Conservation (phyloP, 30 jellyfish, hydroid and myxozoan species). For the Aurelia coerulea region DNA sequence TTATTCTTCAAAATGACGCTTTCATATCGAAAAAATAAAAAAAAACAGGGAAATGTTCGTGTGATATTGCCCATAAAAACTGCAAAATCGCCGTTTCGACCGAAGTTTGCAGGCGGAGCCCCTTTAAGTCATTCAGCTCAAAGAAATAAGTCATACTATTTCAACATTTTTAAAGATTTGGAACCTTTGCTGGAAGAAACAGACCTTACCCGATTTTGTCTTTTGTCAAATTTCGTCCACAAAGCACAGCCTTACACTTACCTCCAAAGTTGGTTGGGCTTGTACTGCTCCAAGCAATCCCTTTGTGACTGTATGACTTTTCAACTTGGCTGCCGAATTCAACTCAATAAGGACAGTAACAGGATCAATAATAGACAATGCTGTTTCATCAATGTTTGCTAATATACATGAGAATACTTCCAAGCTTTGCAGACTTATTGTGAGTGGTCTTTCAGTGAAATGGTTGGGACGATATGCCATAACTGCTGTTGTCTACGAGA, state of each 20-base stretch:
- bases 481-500: conserved; percentile 93
- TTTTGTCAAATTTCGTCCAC: too few species aligned
- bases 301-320: conserved; percentile 46
- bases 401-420: conserved; percentile 93
- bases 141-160: too few species aligned
- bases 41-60: too few species aligned
- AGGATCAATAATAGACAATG: conserved; percentile 98
- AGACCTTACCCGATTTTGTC: too few species aligned
- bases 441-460: conserved; percentile 85
- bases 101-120: too few species aligned
- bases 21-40: too few species aligned
- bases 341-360: conserved; percentile 91
- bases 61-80: too few species aligned
- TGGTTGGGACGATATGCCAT: conserved; percentile 95
- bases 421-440: conserved; percentile 95
- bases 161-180: too few species aligned
- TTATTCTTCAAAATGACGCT: too few species aligned
- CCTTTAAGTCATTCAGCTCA: too few species aligned
- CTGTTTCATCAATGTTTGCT: conserved; percentile 94
- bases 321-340: conserved; percentile 79
- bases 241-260: neutral
- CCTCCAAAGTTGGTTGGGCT: conserved; percentile 84
- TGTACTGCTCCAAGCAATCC: conserved; percentile 88
- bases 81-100: too few species aligned
- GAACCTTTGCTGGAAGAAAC: too few species aligned